Evolutionary conservation across 2,797 vertebrate genomes (phyloP).

Genomic region (Acanthopagrus latus): DNA sequence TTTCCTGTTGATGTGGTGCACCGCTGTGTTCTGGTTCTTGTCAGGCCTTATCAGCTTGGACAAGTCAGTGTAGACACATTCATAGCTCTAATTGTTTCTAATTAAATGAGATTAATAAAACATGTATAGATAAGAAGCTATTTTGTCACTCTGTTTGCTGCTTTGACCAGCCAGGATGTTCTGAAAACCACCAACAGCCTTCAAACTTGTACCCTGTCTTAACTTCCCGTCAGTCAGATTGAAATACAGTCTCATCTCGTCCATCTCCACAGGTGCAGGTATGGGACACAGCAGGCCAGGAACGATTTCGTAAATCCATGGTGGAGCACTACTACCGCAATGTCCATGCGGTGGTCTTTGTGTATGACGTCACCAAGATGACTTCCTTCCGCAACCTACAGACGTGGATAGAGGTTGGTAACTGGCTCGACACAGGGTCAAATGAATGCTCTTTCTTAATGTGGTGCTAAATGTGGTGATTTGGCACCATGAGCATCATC

Average conservation of each 20-base stretch:
- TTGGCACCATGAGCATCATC: background rate
- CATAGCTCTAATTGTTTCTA: background rate
- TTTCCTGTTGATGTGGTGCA: constrained; percentile 21
- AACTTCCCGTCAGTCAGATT: background rate
- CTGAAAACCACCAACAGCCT: background rate
- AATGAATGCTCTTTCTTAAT: background rate
- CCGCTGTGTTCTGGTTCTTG: background rate
- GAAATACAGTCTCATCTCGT: background rate
- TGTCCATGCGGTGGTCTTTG: constrained; percentile 95
- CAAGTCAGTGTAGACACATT: background rate
- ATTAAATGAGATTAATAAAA: constrained; percentile 7
- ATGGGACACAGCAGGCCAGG: constrained; percentile 97
- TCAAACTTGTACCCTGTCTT: background rate
- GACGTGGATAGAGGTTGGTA: constrained; percentile 96
- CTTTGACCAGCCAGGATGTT: too few species aligned
- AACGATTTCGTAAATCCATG: constrained; percentile 96
- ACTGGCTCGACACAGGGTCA: constrained; percentile 24
- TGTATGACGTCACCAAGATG: constrained; percentile 98
- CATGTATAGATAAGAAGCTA: background rate
- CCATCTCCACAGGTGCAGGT: constrained; percentile 89
- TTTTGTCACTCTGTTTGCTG: constrained; percentile 4
- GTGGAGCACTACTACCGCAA: constrained; percentile 98
- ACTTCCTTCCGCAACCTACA: constrained; percentile 95
- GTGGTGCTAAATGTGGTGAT: background rate
- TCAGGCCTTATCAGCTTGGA: background rate